These are phyloP conservation scores for Prionace glauca DNA, from an alignment of 2,797 vertebrate species.

Conservation along the genomic window DNA sequence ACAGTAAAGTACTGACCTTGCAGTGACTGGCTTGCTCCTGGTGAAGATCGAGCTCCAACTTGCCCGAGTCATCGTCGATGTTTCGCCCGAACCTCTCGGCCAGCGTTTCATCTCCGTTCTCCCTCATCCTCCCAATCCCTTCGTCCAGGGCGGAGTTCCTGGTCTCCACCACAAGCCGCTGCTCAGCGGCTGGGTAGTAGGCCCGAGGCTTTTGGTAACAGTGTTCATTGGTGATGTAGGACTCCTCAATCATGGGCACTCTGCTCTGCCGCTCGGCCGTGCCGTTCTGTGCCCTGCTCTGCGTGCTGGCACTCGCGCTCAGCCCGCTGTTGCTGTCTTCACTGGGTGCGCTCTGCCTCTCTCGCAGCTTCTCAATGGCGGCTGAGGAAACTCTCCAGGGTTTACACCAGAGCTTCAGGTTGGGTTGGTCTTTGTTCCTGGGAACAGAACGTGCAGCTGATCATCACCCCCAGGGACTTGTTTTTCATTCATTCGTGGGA, in stretches of 20 bases:
- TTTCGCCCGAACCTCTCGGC: constrained; percentile 63
- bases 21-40: constrained; percentile 46
- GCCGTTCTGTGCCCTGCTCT: constrained; percentile 45
- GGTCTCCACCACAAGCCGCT: constrained; percentile 87
- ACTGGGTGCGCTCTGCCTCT: constrained; percentile 52
- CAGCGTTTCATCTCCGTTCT: constrained; percentile 70
- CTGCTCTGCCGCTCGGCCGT: constrained; percentile 51
- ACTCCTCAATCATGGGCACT: constrained; percentile 69
- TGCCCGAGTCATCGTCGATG: constrained; percentile 65
- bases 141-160: constrained; percentile 77
- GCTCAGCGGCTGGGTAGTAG: constrained; percentile 87
- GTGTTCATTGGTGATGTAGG: constrained; percentile 92
- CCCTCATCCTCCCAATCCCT: constrained; percentile 67
- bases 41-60: constrained; percentile 52
- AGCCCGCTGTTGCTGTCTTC: constrained; percentile 59
- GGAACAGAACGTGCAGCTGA: not conserved
- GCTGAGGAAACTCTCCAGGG: constrained; percentile 67
- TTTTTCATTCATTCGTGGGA: too few relatives aligned
- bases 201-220: constrained; percentile 93
- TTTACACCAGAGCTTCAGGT: constrained; percentile 85
- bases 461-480: not conserved
- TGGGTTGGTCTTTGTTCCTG: constrained; percentile 81
- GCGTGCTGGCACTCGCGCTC: constrained; percentile 41
- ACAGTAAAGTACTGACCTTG: constrained; percentile 53
- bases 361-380: constrained; percentile 59